Base-by-base conservation (phyloP, 2,888 invertebrate genomes). In the Horisme vitalbata region DNA sequence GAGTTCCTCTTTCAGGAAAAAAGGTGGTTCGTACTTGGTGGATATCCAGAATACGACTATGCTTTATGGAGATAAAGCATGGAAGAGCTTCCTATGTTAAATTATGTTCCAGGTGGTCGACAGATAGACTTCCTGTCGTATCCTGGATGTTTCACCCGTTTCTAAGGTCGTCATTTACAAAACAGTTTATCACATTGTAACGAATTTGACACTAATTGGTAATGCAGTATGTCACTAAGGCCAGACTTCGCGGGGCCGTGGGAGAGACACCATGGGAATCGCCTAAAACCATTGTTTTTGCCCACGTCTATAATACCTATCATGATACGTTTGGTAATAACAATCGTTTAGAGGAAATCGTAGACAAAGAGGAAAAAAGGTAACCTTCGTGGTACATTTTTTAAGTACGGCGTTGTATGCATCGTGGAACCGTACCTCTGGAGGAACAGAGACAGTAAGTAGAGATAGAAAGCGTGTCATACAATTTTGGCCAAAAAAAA, bases 231-330 rank as follows among this genome's bases (percentile, higher is more conserved):
- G 55, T 49, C 57, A 52, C 51, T 30, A 44, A 45, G 41, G 41
- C 45, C 55, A 52, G n/a, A 55, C 68, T 73, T 67, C 68, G 41
- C 2, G 59, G 62, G 77, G 78, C 78, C 78, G 78, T 78, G 78
- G 47, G 78, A 78, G 43, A 35, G 15, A 13, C 37, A 11, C 61
- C 69, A 63, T 77, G 77, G 69, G 78, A 77, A 76, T 61, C 61
- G 41, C 62, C 63, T 63, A 54, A 67, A 66, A 68, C 60, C 59
- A 72, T 71, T 68, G 68, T 74, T 68, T 68, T 64, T 62, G 55
- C 57, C 50, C 44, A 43, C 26, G 33, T 34, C 24, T 39, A 33
- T 47, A 45, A 50, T 50, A 53, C 49, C 53, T 47, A 49, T 47
- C 45, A 55, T 49, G 46, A 47, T 47, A 44, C 46, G 35, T 52